Conservation (phyloP, 1,140 invertebrate genomes). For the Aphis gossypii region DNA sequence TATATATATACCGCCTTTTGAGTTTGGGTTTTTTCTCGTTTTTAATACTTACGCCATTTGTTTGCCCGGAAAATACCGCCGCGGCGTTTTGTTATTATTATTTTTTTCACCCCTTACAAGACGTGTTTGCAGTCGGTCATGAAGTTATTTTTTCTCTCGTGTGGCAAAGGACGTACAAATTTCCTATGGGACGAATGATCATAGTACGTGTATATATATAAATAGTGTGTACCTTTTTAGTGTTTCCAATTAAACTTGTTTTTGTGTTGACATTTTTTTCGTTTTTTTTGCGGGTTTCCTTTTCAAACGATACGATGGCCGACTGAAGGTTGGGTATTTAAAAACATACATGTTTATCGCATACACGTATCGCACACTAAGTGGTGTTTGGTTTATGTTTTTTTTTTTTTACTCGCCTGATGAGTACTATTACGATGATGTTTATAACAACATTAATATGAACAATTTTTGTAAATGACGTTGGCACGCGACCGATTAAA, state of each 20-base stretch:
- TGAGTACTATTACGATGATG: neutral
- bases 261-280: neutral
- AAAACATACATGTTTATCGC: neutral
- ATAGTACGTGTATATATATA: neutral
- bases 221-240: neutral
- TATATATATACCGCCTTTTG: neutral
- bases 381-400: neutral
- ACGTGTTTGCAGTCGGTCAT: no score
- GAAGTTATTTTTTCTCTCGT: neutral
- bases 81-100: neutral
- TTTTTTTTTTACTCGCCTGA: neutral
- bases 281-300: neutral
- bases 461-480: neutral
- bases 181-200: neutral
- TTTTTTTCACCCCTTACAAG: neutral
- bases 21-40: neutral
- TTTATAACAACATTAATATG: neutral
- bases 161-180: neutral
- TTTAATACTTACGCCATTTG: slow-evolving; percentile 27
- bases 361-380: neutral
- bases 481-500: neutral
- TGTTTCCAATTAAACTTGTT: neutral
- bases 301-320: neutral
- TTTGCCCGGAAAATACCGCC: neutral
- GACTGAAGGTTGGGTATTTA: neutral